These are phyloP conservation scores for Aurelia coerulea DNA, from an alignment of 30 jellyfish, hydroid and myxozoan genomes.

Conservation along the genomic window DNA sequence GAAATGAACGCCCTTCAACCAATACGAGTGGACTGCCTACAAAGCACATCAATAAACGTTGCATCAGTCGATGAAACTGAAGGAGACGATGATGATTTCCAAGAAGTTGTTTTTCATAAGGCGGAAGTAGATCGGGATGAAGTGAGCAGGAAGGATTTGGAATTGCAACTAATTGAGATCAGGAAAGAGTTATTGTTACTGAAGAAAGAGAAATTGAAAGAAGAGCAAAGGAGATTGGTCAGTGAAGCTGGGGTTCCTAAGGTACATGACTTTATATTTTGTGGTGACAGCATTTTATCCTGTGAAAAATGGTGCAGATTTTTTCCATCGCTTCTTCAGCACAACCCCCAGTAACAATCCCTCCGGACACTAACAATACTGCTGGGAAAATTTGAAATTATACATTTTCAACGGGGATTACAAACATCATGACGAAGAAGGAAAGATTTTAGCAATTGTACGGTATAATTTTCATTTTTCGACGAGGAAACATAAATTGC, in stretches of 20 bases:
- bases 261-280: conserved; percentile 6
- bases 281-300: too few species aligned
- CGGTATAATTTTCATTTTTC: too few species aligned
- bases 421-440: too few species aligned
- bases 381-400: too few species aligned
- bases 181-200: conserved; percentile 20
- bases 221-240: conserved; percentile 50
- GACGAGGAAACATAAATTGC: too few species aligned
- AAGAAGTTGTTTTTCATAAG: background rate
- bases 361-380: too few species aligned
- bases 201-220: conserved; percentile 34
- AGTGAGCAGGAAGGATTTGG: background rate
- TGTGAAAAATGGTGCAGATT: too few species aligned
- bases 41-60: background rate
- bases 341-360: too few species aligned
- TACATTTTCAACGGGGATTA: too few species aligned
- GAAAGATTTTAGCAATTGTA: too few species aligned
- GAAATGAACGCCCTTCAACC: background rate
- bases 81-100: background rate
- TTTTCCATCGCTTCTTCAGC: too few species aligned
- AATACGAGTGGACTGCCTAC: background rate
- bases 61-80: background rate
- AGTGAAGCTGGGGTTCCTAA: conserved; percentile 70
- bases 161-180: conserved; percentile 17
- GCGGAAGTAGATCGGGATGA: conserved; percentile 6